Conservation (phyloP, 2,797 vertebrate species). For the Scomberomorus guttatus region DNA sequence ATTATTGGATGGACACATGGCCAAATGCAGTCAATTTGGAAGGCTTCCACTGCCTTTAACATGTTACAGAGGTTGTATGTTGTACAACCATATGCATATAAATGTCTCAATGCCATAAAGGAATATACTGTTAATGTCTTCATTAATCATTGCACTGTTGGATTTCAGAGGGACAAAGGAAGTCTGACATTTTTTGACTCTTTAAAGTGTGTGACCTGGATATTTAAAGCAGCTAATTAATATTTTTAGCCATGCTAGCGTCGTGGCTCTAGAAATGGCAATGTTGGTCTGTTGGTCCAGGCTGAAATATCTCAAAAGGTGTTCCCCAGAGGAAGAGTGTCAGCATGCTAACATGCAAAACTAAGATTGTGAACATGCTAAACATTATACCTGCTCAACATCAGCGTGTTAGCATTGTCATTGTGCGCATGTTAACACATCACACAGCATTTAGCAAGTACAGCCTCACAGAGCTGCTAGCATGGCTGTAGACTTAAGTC, state of each 20-base stretch:
- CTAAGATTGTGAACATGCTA: too few relatives aligned
- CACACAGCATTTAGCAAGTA: too few relatives aligned
- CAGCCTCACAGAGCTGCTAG: too few relatives aligned
- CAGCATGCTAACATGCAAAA: too few relatives aligned
- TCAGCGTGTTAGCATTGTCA: too few relatives aligned
- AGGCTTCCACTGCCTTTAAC: conserved; percentile 4
- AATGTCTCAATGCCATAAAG: not conserved
- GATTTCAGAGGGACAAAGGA: not conserved
- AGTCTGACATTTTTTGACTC: not conserved
- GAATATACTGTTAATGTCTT: conserved; percentile 2
- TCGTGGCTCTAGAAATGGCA: too few relatives aligned
- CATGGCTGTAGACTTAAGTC: too few relatives aligned
- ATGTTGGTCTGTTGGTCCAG: too few relatives aligned
- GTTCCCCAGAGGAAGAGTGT: too few relatives aligned
- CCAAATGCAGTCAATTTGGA: not conserved
- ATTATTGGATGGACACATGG: not conserved
- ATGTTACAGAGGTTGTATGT: not conserved
- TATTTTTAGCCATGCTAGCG: not conserved
- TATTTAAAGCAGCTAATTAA: conserved; percentile 1
- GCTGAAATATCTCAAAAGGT: too few relatives aligned
- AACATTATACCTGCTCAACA: too few relatives aligned
- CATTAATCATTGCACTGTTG: not conserved
- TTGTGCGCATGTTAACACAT: too few relatives aligned
- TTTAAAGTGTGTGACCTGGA: not conserved
- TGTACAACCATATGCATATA: not conserved